Conservation (phyloP, 2,888 invertebrate species). For the Drosophila hamatofila region DNA sequence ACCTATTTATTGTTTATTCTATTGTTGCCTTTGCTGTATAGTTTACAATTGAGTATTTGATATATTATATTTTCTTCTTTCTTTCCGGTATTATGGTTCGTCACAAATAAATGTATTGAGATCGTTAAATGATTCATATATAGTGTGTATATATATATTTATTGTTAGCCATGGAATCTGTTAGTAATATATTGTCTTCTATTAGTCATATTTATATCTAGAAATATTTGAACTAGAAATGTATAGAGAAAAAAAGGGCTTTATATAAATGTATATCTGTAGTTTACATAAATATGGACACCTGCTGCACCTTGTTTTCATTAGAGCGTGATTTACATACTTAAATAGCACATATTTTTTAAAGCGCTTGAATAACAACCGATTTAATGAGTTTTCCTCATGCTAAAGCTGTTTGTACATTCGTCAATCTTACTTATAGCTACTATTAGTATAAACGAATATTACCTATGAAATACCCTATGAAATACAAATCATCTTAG, state of each 20-base stretch:
- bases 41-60: conserved; percentile 13
- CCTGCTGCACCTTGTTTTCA: not conserved
- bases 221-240: not conserved
- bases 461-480: conserved; percentile 1
- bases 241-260: not conserved
- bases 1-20: not conserved
- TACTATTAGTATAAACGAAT: conserved; percentile 2
- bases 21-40: conserved; percentile 4
- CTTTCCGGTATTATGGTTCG: conserved; percentile 30
- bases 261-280: not conserved
- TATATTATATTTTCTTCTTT: conserved; percentile 6
- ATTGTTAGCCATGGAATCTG: not conserved
- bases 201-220: not conserved
- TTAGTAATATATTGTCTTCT: not conserved
- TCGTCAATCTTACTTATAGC: conserved; percentile 10
- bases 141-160: not conserved
- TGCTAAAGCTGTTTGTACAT: conserved; percentile 28
- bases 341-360: not conserved
- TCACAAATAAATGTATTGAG: conserved; percentile 34
- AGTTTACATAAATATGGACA: not conserved
- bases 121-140: not conserved
- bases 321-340: not conserved
- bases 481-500: not conserved
- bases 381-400: not conserved
- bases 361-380: conserved; percentile 5